A percentile compares a stretch with the other conserved stretches of the same genome.
Evolutionary conservation across 1,140 invertebrate species (phyloP).

Genomic region (Aphelinus atriplicis): DNA sequence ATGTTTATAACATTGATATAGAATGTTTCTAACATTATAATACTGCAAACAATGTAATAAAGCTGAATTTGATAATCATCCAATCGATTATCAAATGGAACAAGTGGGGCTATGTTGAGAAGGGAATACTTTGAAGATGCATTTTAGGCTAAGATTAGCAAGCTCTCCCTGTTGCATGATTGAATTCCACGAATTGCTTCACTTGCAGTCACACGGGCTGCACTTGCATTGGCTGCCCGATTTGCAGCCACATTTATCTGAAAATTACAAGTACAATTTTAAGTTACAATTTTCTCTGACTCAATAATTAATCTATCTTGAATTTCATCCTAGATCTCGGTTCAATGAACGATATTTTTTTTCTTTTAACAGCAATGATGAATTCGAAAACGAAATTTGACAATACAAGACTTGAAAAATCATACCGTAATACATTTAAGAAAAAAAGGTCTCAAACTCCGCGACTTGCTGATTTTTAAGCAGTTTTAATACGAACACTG

Average conservation of each 20-base stretch:
- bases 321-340: not conserved
- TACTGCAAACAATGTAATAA: no score
- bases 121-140: no score
- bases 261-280: slow-evolving; percentile 24
- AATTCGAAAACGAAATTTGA: not conserved
- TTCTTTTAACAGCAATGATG: not conserved
- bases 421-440: no score
- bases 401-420: not conserved
- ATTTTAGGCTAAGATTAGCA: no score
- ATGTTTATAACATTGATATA: no score
- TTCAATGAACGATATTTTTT: not conserved
- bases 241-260: slow-evolving; percentile 51
- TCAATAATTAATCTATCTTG: not conserved
- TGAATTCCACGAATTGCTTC: not conserved
- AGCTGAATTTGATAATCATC: no score
- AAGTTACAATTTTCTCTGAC: not conserved
- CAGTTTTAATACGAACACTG: no score
- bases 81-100: no score
- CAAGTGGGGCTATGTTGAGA: no score
- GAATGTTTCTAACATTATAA: no score
- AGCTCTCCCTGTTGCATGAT: not conserved
- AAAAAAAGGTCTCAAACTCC: no score
- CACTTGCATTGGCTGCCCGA: slow-evolving; percentile 46
- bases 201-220: slow-evolving; percentile 31
- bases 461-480: no score